phyloP scores from a whole-genome alignment of 2,113 vertebrate genomes.

The Poecilia latipinna region DNA sequence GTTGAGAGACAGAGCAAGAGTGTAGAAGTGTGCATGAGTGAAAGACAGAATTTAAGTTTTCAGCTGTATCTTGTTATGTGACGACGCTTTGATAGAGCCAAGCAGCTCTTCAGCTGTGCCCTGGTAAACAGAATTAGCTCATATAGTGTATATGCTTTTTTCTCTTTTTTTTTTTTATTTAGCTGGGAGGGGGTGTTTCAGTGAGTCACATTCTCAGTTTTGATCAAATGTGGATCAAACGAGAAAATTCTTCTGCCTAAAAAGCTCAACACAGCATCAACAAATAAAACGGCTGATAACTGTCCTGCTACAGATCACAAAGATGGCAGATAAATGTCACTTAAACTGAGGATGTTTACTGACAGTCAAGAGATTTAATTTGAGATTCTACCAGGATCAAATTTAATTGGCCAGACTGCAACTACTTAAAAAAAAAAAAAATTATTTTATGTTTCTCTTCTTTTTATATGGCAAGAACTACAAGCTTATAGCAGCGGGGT shows the following conservation, averaged over 20 bases:
- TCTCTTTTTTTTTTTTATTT: not conserved
- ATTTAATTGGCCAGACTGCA: slow-evolving; percentile 28
- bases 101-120: slow-evolving; percentile 65
- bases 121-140: slow-evolving; percentile 61
- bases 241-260: slow-evolving; percentile 23
- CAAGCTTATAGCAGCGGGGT: slow-evolving; percentile 7
- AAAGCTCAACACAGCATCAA: slow-evolving; percentile 32
- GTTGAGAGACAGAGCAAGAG: not conserved
- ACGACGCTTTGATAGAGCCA: slow-evolving; percentile 59
- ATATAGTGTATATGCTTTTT: slow-evolving; percentile 29
- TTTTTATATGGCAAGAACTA: slow-evolving; percentile 7
- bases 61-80: slow-evolving; percentile 45
- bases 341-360: not conserved
- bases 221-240: slow-evolving; percentile 59
- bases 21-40: slow-evolving; percentile 21
- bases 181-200: not conserved
- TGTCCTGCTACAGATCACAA: slow-evolving; percentile 20
- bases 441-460: not conserved
- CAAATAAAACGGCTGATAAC: slow-evolving; percentile 46
- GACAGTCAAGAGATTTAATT: slow-evolving; percentile 3
- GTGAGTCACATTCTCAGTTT: slow-evolving; percentile 49
- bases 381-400: not conserved
- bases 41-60: slow-evolving; percentile 20
- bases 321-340: slow-evolving; percentile 23
- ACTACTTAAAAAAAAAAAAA: not conserved